A percentile compares a stretch with the other conserved stretches of the same genome.
phyloP scores from a whole-genome alignment of 2,888 invertebrate genomes.

The Erpobdella octoculata region DNA sequence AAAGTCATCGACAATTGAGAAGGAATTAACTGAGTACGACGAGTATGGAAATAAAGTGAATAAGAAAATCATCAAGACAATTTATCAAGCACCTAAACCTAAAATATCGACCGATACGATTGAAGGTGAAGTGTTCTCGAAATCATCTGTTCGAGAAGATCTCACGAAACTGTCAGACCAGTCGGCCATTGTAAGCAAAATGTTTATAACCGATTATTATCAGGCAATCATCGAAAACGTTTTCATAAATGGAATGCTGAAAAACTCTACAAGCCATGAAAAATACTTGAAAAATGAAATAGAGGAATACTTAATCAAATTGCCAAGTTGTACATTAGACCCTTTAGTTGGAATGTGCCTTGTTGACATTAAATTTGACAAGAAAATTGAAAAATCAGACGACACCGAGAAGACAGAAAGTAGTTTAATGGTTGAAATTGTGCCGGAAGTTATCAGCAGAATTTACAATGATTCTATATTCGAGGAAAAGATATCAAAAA shows the following conservation, averaged over 20 bases:
- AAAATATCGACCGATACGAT: background rate
- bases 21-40: background rate
- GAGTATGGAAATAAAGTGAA: background rate
- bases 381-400: background rate
- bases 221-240: background rate
- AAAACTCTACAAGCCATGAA: slow-evolving; percentile 5
- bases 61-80: background rate
- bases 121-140: background rate
- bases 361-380: background rate
- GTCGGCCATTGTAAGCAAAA: slow-evolving; percentile 1
- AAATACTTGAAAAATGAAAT: background rate
- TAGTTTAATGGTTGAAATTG: slow-evolving; percentile 8
- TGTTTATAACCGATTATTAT: background rate
- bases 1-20: too few relatives aligned
- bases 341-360: background rate
- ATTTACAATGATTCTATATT: background rate
- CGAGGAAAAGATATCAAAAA: background rate
- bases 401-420: background rate
- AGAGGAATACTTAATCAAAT: background rate
- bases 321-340: background rate
- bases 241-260: background rate
- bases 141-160: background rate
- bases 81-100: background rate
- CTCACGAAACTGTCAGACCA: background rate
- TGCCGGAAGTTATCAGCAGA: background rate